These are phyloP conservation scores for Drosophila azteca DNA, from an alignment of 1,140 invertebrate species.

Conservation along the genomic window DNA sequence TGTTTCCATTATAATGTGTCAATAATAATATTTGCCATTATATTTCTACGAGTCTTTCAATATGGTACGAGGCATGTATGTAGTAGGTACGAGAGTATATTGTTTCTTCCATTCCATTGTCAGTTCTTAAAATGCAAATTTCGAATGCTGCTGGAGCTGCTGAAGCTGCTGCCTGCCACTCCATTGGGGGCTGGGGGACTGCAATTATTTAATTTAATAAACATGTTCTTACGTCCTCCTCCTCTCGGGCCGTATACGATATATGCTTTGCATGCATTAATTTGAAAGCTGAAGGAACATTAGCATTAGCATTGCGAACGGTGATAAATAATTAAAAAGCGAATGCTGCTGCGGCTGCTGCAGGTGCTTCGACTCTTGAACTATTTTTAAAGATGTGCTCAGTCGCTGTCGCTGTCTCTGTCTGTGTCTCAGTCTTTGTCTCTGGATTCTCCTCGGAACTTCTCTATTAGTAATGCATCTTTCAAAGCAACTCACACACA, in stretches of 20 bases:
- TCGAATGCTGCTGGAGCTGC: not conserved
- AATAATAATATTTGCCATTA: constrained; percentile 67
- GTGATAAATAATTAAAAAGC: constrained; percentile 47
- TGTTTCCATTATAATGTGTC: constrained; percentile 78
- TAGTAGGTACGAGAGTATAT: constrained; percentile 9
- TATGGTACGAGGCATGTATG: not conserved
- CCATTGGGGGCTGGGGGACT: constrained; percentile 16
- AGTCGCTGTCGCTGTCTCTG: constrained; percentile 15
- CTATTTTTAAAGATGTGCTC: constrained; percentile 82
- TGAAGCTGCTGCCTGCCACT: constrained; percentile 42
- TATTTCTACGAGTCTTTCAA: constrained; percentile 12
- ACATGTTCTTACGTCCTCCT: constrained; percentile 57
- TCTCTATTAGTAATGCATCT: constrained; percentile 68
- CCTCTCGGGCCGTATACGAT: constrained; percentile 9
- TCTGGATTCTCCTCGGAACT: not conserved
- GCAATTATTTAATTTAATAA: constrained; percentile 76
- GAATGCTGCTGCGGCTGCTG: constrained; percentile 20
- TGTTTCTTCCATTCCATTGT: constrained; percentile 54
- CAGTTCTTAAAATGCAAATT: constrained; percentile 60
- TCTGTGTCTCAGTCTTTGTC: constrained; percentile 26
- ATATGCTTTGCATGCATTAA: constrained; percentile 61
- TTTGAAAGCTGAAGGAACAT: constrained; percentile 52
- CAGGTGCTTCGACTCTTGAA: constrained; percentile 56
- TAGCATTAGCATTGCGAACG: constrained; percentile 51
- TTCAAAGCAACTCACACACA: constrained; percentile 40